phyloP scores from a whole-genome alignment of 1,140 invertebrate genomes.

The Philotrypesis tridentata region DNA sequence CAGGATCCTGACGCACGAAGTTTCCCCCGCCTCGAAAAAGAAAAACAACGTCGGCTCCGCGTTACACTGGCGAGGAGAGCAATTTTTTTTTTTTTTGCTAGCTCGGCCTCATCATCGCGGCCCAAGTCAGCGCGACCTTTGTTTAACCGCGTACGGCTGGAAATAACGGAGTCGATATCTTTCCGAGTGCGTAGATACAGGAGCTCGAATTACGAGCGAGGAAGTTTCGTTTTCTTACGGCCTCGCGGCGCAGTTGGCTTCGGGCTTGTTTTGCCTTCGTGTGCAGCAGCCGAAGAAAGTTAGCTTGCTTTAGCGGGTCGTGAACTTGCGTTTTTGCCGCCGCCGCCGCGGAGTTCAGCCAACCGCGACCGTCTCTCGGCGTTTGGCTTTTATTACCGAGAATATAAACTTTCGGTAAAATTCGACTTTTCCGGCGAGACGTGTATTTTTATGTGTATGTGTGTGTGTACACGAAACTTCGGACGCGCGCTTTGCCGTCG shows the following conservation, averaged over 20 bases:
- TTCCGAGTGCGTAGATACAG: no score
- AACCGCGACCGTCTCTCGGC: no score
- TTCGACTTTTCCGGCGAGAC: background rate
- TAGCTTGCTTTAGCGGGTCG: background rate
- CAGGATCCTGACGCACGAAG: no score
- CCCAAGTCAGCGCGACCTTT: no score
- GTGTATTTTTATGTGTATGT: background rate
- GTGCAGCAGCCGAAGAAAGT: background rate
- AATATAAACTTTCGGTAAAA: background rate
- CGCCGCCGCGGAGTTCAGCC: background rate
- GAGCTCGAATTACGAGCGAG: background rate
- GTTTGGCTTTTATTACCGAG: background rate
- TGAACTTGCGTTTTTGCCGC: background rate
- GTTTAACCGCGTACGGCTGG: background rate
- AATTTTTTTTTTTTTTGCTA: no score
- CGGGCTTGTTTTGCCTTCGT: background rate
- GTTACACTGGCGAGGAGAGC: no score
- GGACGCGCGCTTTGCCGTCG: no score
- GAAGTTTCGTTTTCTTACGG: constrained; percentile 4
- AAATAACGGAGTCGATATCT: constrained; percentile 1
- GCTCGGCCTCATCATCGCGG: no score
- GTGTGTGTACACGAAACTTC: background rate
- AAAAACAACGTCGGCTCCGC: no score
- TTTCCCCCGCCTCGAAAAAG: no score
- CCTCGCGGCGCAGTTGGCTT: background rate